Evolutionary conservation across 2,888 invertebrate species (phyloP).

Genomic region (Pollenia angustigena): DNA sequence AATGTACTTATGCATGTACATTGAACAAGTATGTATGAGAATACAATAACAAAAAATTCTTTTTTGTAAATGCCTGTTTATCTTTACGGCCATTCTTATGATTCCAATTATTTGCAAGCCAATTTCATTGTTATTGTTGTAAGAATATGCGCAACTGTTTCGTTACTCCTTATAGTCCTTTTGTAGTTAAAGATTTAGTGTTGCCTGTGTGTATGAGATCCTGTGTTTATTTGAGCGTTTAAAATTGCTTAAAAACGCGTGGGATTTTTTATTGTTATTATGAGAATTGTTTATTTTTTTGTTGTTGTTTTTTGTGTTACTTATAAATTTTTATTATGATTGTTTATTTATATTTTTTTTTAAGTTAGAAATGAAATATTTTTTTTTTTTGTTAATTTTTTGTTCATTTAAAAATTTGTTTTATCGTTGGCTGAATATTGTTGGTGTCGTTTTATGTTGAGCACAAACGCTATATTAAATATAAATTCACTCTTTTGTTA

Average conservation of each 20-base stretch:
- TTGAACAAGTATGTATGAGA: not conserved
- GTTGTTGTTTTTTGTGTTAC: not conserved
- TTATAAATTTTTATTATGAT: slow-evolving; percentile 26
- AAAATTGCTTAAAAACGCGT: slow-evolving; percentile 45
- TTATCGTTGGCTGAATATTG: slow-evolving; percentile 11
- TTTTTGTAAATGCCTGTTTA: slow-evolving; percentile 56
- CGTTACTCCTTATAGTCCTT: slow-evolving; percentile 68
- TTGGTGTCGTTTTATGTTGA: not conserved
- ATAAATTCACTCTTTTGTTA: slow-evolving; percentile 18
- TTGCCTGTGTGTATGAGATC: slow-evolving; percentile 49
- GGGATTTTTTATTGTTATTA: slow-evolving; percentile 32
- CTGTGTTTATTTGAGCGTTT: slow-evolving; percentile 23
- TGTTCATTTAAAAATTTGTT: slow-evolving; percentile 11
- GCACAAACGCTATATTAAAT: not conserved
- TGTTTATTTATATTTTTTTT: slow-evolving; percentile 51
- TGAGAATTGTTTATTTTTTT: not conserved
- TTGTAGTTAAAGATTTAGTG: slow-evolving; percentile 14
- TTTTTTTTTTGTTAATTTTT: slow-evolving; percentile 17
- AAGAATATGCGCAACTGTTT: not conserved
- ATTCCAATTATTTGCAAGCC: slow-evolving; percentile 40
- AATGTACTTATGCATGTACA: not conserved
- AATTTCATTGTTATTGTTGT: slow-evolving; percentile 51
- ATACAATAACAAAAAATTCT: not conserved
- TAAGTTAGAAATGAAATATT: slow-evolving; percentile 43
- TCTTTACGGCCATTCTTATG: slow-evolving; percentile 54